Evolutionary conservation across 2,113 vertebrate species (phyloP), one percentile per base, ranked within the genome.

Genomic region (Emydocephalus ijimae): DNA sequence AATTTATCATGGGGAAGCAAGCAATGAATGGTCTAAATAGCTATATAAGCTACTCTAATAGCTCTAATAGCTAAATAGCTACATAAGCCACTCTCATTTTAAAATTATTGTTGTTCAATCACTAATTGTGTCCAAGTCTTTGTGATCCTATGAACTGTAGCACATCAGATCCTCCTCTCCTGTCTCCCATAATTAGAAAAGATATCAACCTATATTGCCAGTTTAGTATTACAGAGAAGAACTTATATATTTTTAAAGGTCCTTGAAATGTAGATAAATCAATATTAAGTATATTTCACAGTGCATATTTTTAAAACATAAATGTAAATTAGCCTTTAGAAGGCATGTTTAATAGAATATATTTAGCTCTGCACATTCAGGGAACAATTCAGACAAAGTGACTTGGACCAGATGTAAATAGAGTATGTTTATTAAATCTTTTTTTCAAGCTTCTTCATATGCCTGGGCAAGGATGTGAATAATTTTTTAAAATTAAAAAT

Each of bases 201-300:
- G 88, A 23, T 4, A 57, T 21, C 55, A 55, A 15, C 57, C 48
- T 88, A 69, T 54, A 95, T 95, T 96, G 94, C 94, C 93, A 92
- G 43, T 43, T 91, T 92, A 89, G 39, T 43, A 95, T 88, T 92
- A 86, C 57, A 87, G 56, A 18, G 93, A 94, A 87, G 52, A 92
- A 56, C 4, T 18, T 23, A 94, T 64, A 34, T 93, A 90, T 92
- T 93, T 74, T 39, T 69, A 86, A 92, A 5, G 26, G 86, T 50
- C 91, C 20, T 48, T 94, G 59, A 96, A 89, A 95, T 81, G 23
- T 11, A 54, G 20, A 6, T 24, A 20, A 85, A 21, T 57, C 7
- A 12, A 81, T 55, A 50, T 18, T 20, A 39, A 85, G 24, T 39
- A 57, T 8, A 56, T 26, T 26, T 85, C 69, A 57, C 20, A 91